phyloP scores from a whole-genome alignment of 2,888 invertebrate genomes.

The Cheilosia vernalis region DNA sequence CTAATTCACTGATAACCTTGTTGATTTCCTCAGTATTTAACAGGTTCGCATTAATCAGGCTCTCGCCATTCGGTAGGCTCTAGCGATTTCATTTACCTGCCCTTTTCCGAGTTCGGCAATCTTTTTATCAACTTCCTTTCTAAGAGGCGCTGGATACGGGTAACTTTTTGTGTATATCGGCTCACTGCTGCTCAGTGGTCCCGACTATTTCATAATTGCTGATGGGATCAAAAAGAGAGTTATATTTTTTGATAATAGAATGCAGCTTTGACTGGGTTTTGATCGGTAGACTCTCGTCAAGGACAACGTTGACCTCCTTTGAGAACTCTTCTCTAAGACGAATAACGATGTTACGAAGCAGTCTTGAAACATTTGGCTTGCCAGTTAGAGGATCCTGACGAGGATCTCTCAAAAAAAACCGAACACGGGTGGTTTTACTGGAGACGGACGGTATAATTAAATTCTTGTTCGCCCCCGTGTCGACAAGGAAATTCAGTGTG shows the following conservation, averaged over 20 bases:
- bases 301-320: neutral
- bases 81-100: constrained; percentile 49
- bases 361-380: too few species aligned
- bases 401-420: too few species aligned
- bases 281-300: neutral
- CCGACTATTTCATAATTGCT: neutral
- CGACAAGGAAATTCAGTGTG: too few species aligned
- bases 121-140: constrained; percentile 39
- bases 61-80: constrained; percentile 51
- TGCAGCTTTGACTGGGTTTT: neutral
- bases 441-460: too few species aligned
- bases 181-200: constrained; percentile 37
- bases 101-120: constrained; percentile 40
- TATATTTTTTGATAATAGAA: too few species aligned
- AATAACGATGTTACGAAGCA: too few species aligned
- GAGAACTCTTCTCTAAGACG: too few species aligned
- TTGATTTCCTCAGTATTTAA: constrained; percentile 22
- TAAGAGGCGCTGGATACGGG: constrained; percentile 46
- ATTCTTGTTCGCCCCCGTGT: too few species aligned
- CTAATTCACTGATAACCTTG: constrained; percentile 32
- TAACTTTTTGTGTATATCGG: constrained; percentile 63
- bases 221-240: neutral
- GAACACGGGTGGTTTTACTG: too few species aligned
- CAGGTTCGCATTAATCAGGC: constrained; percentile 52
- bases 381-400: too few species aligned